A percentile compares a stretch with the other conserved stretches of the same genome.
phyloP scores from a whole-genome alignment of 2,797 vertebrate genomes.

The Merluccius polli region DNA sequence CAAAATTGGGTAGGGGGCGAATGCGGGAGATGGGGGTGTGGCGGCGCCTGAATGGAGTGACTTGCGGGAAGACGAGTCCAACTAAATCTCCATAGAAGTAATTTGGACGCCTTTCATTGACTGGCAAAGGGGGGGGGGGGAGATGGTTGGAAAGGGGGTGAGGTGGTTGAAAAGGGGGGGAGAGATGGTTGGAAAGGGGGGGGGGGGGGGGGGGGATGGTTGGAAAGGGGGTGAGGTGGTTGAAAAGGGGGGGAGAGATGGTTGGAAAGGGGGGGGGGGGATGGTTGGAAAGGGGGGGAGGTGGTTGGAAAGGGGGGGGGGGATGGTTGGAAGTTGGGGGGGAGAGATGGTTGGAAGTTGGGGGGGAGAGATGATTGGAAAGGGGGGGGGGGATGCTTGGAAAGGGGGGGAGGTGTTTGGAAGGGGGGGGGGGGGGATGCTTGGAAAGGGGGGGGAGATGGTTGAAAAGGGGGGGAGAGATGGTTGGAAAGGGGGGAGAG shows the following conservation, averaged over 20 bases:
- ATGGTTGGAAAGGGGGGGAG: too few species aligned
- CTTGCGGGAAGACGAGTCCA: slow-evolving; percentile 51
- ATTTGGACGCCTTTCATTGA: slow-evolving; percentile 59
- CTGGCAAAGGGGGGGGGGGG: slow-evolving; percentile 37
- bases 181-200: neutral
- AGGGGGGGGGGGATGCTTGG: slow-evolving; percentile 6
- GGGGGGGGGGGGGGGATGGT: slow-evolving; percentile 7
- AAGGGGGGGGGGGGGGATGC: slow-evolving; percentile 7
- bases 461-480: neutral
- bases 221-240: slow-evolving; percentile 2
- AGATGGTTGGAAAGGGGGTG: slow-evolving; percentile 25
- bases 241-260: slow-evolving; percentile 3
- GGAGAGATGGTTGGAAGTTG: neutral
- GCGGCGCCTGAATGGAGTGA: slow-evolving; percentile 33
- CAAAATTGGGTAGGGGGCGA: neutral
- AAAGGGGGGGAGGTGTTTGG: neutral
- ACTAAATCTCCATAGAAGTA: slow-evolving; percentile 49
- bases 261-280: neutral
- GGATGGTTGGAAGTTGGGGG: too few species aligned
- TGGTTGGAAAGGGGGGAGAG: slow-evolving; percentile 24
- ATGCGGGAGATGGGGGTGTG: neutral
- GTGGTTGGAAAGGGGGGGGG: neutral
- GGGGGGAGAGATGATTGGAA: neutral
- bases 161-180: neutral
- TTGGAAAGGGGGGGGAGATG: slow-evolving; percentile 1